phyloP scores from a whole-genome alignment of 2,888 invertebrate species.

The Standfussiana lucernea region DNA sequence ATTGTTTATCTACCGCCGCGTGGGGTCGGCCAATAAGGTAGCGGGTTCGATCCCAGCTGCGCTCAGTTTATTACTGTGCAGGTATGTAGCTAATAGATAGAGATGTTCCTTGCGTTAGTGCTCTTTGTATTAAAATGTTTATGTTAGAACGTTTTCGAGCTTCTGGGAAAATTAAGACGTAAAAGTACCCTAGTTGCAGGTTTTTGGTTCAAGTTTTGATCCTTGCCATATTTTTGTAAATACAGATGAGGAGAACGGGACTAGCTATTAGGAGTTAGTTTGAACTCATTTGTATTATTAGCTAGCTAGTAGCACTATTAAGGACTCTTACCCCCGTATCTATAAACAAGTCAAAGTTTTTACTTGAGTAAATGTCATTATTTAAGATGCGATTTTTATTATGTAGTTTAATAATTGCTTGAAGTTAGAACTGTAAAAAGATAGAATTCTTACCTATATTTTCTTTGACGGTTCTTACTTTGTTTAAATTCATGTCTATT shows the following conservation, averaged over 20 bases:
- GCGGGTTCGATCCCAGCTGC: constrained; percentile 75
- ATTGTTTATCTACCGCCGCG: constrained; percentile 82
- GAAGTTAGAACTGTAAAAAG: too few species aligned
- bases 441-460: too few species aligned
- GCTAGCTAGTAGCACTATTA: too few species aligned
- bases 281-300: too few species aligned
- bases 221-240: background rate
- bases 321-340: too few species aligned
- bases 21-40: constrained; percentile 84
- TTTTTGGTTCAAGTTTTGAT: background rate
- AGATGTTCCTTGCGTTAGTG: constrained; percentile 57
- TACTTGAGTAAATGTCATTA: too few species aligned
- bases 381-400: too few species aligned
- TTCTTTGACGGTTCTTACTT: too few species aligned
- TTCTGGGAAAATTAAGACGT: constrained; percentile 17
- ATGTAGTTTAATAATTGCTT: too few species aligned
- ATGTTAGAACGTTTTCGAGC: constrained; percentile 24
- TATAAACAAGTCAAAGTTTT: too few species aligned
- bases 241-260: background rate
- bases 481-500: too few species aligned
- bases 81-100: constrained; percentile 67
- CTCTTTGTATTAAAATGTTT: constrained; percentile 60
- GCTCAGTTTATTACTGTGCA: constrained; percentile 70
- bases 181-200: background rate
- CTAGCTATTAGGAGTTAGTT: background rate